Base-by-base conservation (phyloP, 1,140 invertebrate genomes). In the Drosophila sechellia region DNA sequence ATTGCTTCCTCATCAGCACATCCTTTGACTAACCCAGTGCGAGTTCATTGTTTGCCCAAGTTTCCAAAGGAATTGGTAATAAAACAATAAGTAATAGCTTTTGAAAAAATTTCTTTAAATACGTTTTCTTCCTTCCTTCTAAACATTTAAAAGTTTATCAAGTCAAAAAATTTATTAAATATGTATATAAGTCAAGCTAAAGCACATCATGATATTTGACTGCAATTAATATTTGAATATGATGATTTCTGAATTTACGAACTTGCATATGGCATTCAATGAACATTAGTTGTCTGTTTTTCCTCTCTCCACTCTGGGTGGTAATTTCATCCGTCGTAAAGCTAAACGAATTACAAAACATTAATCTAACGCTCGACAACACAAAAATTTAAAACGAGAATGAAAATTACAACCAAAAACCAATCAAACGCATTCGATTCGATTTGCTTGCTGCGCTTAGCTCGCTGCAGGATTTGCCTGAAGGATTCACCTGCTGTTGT, bases 361-460 rank as follows among this genome's bases (percentile, higher is more conserved):
- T 83, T 74, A 75, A 74, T 79, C 64, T 84, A 84, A 83, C 80
- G 74, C 80, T 78, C 60, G 73, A 74, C 79, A 76, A 85, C 55
- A 77, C 77, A 45, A 42, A 69, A 54, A 74, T 45, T 48, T 13
- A 20, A 69, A 73, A 46, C n/a, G 39, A 64, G 25, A 45, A 42
- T 27, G 43, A 59, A 37, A 42, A 58, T 22, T 13, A 17, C 42
- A 58, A 49, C 48, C 54, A 60, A 59, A 61, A 49, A 71, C 63
- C 40, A 79, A 86, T 81, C 59, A 79, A 68, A 80, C 65, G 79
- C 79, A 87, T 86, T 83, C 79, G 73, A 87, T 83, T 89, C 69
- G 84, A 89, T 89, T 89, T 89, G 84, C 84, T 89, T 89, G 80
- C 85, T 77, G 85, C 72, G 84, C 84, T 87, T 87, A 84, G 77